Base-by-base conservation (phyloP, 2,113 vertebrate genomes). In the Ranitomeya variabilis region DNA sequence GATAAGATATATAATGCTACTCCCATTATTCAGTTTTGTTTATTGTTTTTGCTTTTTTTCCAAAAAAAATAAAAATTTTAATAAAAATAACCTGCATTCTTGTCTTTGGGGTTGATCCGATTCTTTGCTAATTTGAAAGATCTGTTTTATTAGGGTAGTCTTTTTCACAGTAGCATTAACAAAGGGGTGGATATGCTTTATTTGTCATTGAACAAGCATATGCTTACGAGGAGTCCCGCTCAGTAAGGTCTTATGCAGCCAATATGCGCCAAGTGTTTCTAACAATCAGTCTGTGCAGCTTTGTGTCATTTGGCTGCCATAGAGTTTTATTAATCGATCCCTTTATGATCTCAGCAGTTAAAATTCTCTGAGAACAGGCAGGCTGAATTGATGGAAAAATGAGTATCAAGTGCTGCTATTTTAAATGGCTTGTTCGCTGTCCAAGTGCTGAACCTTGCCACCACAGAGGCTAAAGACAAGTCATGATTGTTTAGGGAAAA, bases 381-480 rank as follows among this genome's bases (percentile, higher is more conserved):
- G 51, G 23, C 51, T 10, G 71, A 26, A 79, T 80, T 69, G 54
- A 54, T 80, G 86, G 51, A 69, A 66, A 69, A 51, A 37, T 54
- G 12, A 87, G 78, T 64, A 69, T 66, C 64, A 69, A 87, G 62
- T 87, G 62, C 62, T 26, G 8, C 45, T 79, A 19, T 52, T 87
- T 87, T 71, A 73, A 81, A 81, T 60, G 15, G 89, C 91, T 91
- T 88, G 89, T 91, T 88, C 86, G 90, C 88, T 87, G 51, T 78
- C 88, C 78, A 21, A 55, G 66, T 89, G 90, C 66, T 69, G 81
- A 71, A 73, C 85, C 91, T 87, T 92, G 90, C 91, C 90, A 90
- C 90, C 90, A 89, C 88, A 91, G 37, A 85, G 91, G 85, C 90
- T 89, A 90, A 91, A 67, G 74, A 91, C 85, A 55, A 73, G 79